Evolutionary conservation across 1,140 invertebrate species (phyloP).

Genomic region (Atopsyche davidsoni): DNA sequence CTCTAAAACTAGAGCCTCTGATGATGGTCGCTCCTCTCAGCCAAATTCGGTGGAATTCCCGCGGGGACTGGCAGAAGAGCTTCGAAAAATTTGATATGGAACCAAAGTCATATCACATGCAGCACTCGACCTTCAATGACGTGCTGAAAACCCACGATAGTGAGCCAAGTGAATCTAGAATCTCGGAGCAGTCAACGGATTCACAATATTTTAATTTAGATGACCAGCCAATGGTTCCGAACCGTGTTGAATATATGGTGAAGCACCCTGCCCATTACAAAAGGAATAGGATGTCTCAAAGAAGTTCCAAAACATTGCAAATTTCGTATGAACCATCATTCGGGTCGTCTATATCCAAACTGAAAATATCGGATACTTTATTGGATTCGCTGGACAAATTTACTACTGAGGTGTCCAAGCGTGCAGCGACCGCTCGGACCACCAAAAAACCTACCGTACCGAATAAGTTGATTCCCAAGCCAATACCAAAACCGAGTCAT

Average conservation of each 20-base stretch:
- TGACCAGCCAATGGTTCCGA: slow-evolving; percentile 8
- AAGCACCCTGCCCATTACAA: slow-evolving; percentile 3
- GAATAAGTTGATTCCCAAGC: neutral
- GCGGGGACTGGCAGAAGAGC: slow-evolving; percentile 10
- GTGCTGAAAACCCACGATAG: neutral
- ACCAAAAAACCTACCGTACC: slow-evolving; percentile 4
- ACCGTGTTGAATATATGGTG: slow-evolving; percentile 3
- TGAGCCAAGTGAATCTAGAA: slow-evolving; percentile 1
- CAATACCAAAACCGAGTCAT: neutral
- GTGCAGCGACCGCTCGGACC: slow-evolving; percentile 6
- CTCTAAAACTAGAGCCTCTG: neutral
- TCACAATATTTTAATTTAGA: slow-evolving; percentile 1
- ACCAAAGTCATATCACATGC: slow-evolving; percentile 12
- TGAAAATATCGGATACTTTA: slow-evolving; percentile 21
- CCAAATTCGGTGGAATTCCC: slow-evolving; percentile 13
- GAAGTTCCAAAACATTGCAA: slow-evolving; percentile 16
- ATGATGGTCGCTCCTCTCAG: slow-evolving; percentile 11
- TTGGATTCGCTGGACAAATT: slow-evolving; percentile 12
- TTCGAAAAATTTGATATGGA: neutral
- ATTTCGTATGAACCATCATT: slow-evolving; percentile 17
- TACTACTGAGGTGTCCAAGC: neutral
- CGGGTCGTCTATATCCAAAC: slow-evolving; percentile 6
- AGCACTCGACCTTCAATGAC: slow-evolving; percentile 2
- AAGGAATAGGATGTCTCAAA: neutral
- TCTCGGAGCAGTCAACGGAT: neutral